phyloP scores from a whole-genome alignment of 2,888 invertebrate genomes.

The Torymus aiolomorphi region DNA sequence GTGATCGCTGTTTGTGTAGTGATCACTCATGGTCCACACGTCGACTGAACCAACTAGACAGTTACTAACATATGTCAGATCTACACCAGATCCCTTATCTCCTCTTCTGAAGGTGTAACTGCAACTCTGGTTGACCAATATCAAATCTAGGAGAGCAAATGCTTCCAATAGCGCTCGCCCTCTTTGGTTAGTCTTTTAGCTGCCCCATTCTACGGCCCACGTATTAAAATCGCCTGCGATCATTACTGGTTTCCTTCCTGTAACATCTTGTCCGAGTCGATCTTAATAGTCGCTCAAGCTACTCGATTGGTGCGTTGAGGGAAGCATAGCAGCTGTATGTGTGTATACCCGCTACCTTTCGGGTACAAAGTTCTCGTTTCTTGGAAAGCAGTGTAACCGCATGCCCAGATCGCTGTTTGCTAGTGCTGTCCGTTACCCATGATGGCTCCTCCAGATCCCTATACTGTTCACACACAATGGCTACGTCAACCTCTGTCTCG shows the following conservation, averaged over 20 bases:
- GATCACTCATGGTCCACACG: too few species aligned
- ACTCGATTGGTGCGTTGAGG: background rate
- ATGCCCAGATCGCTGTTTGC: background rate
- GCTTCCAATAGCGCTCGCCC: background rate
- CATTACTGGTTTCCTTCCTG: too few species aligned
- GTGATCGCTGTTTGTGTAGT: too few species aligned
- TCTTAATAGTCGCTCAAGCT: background rate
- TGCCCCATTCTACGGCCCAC: background rate
- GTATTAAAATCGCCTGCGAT: too few species aligned
- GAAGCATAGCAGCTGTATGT: background rate
- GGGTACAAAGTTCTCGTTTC: background rate
- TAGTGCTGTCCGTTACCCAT: background rate
- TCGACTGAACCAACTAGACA: too few species aligned
- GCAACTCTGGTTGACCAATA: background rate
- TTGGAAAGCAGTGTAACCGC: background rate
- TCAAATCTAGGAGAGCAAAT: background rate
- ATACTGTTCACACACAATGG: too few species aligned
- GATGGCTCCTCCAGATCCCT: too few species aligned
- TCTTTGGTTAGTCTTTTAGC: background rate
- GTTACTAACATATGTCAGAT: too few species aligned
- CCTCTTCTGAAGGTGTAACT: too few species aligned
- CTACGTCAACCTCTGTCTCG: too few species aligned
- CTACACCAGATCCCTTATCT: too few species aligned
- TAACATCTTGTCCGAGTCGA: too few species aligned
- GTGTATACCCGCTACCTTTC: background rate